Conservation (phyloP, 2,797 vertebrate species). For the Neosalanx taihuensis region DNA sequence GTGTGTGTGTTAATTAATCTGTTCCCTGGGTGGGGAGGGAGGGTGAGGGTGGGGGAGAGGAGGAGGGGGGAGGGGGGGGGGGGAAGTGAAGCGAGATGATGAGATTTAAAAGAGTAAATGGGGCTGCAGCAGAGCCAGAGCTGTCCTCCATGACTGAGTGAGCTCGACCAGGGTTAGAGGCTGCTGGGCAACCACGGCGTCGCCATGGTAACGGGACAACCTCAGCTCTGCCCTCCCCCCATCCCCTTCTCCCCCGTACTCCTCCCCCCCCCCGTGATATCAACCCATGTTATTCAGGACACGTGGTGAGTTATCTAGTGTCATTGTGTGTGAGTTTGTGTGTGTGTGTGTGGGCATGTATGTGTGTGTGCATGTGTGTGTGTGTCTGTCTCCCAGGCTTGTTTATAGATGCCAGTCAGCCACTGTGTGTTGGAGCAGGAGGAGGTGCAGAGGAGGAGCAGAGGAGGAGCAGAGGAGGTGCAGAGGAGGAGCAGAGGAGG, state of each 20-base stretch:
- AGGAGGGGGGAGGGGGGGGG: constrained; percentile 19
- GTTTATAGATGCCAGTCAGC: constrained; percentile 64
- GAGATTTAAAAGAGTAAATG: constrained; percentile 80
- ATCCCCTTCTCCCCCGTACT: constrained; percentile 15
- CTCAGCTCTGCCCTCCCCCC: constrained; percentile 41
- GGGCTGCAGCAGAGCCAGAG: constrained; percentile 65
- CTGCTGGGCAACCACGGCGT: constrained; percentile 69
- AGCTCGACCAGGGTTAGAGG: constrained; percentile 69
- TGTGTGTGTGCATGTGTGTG: too few species aligned
- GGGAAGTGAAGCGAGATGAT: constrained; percentile 80
- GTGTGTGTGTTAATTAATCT: constrained; percentile 78
- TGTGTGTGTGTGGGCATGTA: constrained; percentile 2
- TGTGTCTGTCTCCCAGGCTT: too few species aligned
- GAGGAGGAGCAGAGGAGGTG: too few species aligned
- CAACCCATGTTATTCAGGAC: neutral
- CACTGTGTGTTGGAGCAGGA: constrained; percentile 62
- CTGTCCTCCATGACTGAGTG: constrained; percentile 71
- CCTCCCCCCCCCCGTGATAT: neutral
- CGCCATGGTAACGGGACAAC: constrained; percentile 73
- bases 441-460: constrained; percentile 44
- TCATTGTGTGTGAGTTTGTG: neutral
- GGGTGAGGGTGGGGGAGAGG: constrained; percentile 68
- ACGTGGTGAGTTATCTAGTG: neutral
- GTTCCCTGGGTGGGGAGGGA: constrained; percentile 72
- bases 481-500: too few species aligned